phyloP scores from a whole-genome alignment of 2,797 vertebrate species.

The Chloroceryle amazona region DNA sequence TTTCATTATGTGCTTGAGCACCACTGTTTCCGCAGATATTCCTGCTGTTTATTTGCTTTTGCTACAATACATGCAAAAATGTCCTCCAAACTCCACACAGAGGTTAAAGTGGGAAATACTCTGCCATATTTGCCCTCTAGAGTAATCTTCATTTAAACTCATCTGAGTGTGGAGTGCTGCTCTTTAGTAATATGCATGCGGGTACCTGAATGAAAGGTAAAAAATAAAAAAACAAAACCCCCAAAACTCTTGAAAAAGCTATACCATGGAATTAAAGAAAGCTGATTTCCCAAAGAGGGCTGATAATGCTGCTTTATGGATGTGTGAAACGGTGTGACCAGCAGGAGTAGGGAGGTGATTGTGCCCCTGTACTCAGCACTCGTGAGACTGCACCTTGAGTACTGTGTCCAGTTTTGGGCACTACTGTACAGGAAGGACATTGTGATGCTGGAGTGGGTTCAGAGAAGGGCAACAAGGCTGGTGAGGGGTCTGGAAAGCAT shows the following conservation, averaged over 20 bases:
- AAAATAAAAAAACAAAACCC: too few species aligned
- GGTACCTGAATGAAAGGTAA: neutral
- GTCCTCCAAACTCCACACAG: neutral
- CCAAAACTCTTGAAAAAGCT: neutral
- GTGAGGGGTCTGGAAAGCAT: too few species aligned
- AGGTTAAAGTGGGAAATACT: neutral
- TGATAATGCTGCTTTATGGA: neutral
- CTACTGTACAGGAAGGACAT: too few species aligned
- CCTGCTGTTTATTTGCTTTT: neutral
- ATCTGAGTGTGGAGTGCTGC: neutral
- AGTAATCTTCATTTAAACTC: neutral
- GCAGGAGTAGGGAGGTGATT: too few species aligned
- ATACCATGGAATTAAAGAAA: neutral
- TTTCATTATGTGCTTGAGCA: constrained; percentile 12
- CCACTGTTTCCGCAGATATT: neutral
- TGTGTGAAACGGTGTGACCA: neutral
- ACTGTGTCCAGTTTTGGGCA: too few species aligned
- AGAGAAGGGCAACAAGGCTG: too few species aligned
- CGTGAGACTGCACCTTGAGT: too few species aligned
- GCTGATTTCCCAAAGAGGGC: neutral
- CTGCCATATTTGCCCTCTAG: neutral
- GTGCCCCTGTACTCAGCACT: too few species aligned
- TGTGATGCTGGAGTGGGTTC: too few species aligned
- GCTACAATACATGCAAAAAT: neutral
- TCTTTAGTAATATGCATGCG: neutral